Conservation (phyloP, 1,140 invertebrate genomes). For the Samia ricini region DNA sequence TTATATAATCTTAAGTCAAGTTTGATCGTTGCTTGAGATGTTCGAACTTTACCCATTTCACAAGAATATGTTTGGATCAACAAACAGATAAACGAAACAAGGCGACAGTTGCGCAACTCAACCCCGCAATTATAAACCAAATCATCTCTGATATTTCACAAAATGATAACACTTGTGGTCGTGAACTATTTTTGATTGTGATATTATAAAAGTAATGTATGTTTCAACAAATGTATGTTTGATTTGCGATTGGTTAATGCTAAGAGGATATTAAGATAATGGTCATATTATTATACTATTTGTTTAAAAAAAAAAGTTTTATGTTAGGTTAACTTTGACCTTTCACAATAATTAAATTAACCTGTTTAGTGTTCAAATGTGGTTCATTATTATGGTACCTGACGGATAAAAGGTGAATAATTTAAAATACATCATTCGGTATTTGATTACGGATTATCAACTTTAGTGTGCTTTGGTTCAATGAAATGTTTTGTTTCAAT, state of each 20-base stretch:
- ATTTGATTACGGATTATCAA: too few relatives aligned
- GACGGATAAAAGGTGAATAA: too few relatives aligned
- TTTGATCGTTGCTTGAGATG: too few relatives aligned
- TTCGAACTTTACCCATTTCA: constrained; percentile 3
- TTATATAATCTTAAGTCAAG: too few relatives aligned
- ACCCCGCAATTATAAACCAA: neutral
- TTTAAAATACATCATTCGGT: too few relatives aligned
- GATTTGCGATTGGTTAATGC: neutral
- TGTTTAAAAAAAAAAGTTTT: neutral
- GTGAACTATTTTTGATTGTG: constrained; percentile 1
- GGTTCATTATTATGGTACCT: too few relatives aligned
- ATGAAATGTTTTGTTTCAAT: too few relatives aligned
- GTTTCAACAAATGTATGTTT: neutral
- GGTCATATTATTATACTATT: neutral
- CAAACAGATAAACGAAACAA: neutral
- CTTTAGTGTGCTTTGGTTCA: too few relatives aligned
- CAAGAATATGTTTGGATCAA: neutral
- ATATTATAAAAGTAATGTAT: neutral
- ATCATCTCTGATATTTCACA: neutral
- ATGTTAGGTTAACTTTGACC: neutral
- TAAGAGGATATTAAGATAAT: neutral
- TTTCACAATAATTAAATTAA: neutral
- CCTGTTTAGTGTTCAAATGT: too few relatives aligned
- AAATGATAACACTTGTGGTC: neutral
- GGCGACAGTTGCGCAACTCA: constrained; percentile 4